phyloP scores from a whole-genome alignment of 2,888 invertebrate species.

The Lycophotia porphyrea region DNA sequence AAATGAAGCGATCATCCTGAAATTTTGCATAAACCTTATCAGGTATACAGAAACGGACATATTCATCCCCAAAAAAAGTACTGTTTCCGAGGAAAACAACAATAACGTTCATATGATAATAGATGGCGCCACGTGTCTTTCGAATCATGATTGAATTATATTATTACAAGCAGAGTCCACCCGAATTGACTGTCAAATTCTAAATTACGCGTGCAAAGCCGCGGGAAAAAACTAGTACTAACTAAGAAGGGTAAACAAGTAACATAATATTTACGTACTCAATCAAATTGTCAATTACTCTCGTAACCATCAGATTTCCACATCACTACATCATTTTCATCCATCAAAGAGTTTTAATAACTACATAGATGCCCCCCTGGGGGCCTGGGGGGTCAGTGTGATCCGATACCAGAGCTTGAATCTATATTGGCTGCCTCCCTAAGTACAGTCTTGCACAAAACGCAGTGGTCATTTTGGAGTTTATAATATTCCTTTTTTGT shows the following conservation, averaged over 20 bases:
- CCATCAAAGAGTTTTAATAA: conserved; percentile 58
- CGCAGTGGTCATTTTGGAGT: neutral
- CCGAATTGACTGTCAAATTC: too few species aligned
- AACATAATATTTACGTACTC: neutral
- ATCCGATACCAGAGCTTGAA: conserved; percentile 43
- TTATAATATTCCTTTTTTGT: neutral
- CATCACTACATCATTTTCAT: conserved; percentile 26
- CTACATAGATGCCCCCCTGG: conserved; percentile 6
- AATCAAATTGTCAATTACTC: conserved; percentile 15
- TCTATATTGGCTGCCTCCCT: conserved; percentile 49
- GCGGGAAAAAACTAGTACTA: too few species aligned
- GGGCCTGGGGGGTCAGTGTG: conserved; percentile 31
- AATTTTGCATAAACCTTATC: too few species aligned
- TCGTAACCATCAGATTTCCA: neutral
- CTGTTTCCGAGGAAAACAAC: too few species aligned
- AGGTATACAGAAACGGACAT: too few species aligned
- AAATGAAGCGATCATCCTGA: too few species aligned
- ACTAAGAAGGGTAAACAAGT: neutral
- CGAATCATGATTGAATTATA: too few species aligned
- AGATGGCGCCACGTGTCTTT: too few species aligned
- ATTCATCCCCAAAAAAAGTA: too few species aligned
- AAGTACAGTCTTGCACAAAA: conserved; percentile 19
- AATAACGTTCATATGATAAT: too few species aligned
- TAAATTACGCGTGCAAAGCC: too few species aligned
- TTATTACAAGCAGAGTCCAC: too few species aligned